Percentiles rank a stretch among this genome's conserved stretches.
Evolutionary conservation across 2,888 invertebrate species (phyloP).

Genomic region (Eupelmus urozonus): DNA sequence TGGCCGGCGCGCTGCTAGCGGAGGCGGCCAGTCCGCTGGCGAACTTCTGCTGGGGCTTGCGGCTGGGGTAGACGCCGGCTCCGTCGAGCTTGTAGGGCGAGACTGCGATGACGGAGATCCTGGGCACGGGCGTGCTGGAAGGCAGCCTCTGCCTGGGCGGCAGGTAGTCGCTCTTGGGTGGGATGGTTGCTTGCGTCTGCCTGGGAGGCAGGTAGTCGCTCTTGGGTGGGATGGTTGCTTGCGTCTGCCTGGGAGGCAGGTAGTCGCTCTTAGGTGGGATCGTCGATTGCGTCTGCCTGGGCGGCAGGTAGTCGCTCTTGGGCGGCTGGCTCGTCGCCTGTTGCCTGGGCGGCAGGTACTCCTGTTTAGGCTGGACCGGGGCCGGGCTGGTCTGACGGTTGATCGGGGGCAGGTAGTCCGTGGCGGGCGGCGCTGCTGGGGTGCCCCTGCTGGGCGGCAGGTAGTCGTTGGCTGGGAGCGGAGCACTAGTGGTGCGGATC

Average conservation of each 20-base stretch:
- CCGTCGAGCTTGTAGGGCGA: conserved; percentile 40
- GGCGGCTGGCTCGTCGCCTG: not conserved
- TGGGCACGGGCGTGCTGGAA: conserved; percentile 14
- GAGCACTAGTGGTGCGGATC: not conserved
- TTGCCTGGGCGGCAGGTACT: conserved; percentile 37
- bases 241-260: not conserved
- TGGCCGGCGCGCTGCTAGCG: not conserved
- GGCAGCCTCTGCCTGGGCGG: conserved; percentile 14
- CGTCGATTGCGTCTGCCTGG: not conserved
- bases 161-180: conserved; percentile 37
- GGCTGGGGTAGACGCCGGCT: conserved; percentile 12
- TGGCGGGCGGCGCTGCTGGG: not conserved
- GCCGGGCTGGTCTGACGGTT: not conserved
- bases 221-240: not conserved
- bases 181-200: not conserved
- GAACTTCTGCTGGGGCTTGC: conserved; percentile 15
- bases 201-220: conserved; percentile 17
- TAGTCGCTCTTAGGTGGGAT: conserved; percentile 28
- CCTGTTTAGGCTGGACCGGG: not conserved
- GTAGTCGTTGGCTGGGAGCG: conserved; percentile 9
- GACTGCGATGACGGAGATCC: conserved; percentile 23
- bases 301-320: conserved; percentile 24
- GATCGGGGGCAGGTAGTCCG: conserved; percentile 25
- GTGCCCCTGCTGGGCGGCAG: not conserved
- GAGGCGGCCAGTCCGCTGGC: conserved; percentile 1